Evolutionary conservation across 2,888 invertebrate genomes (phyloP).

Genomic region (Erynnis tages): DNA sequence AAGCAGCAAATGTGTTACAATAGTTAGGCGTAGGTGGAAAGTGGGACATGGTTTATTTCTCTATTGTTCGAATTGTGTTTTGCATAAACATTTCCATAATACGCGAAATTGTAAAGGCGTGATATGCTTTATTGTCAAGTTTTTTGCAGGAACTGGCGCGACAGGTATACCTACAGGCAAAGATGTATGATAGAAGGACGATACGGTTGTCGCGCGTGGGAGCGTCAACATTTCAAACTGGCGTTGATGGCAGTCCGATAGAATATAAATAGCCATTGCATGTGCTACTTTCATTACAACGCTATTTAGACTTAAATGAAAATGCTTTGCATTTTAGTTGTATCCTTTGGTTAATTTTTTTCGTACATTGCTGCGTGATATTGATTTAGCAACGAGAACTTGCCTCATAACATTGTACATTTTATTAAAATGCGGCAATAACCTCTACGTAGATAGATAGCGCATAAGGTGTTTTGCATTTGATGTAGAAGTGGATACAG

Average conservation of each 20-base stretch:
- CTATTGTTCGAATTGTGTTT: conserved; percentile 66
- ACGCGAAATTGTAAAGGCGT: conserved; percentile 31
- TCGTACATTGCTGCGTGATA: not conserved
- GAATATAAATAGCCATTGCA: conserved; percentile 26
- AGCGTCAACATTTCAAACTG: conserved; percentile 21
- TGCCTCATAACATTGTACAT: too few relatives aligned
- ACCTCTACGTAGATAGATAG: too few relatives aligned
- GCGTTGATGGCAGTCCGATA: conserved; percentile 23
- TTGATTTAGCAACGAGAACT: too few relatives aligned
- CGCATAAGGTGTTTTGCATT: conserved; percentile 10
- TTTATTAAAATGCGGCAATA: too few relatives aligned
- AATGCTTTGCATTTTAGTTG: not conserved
- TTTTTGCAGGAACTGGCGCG: conserved; percentile 36
- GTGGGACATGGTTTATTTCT: conserved; percentile 66
- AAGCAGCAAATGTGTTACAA: conserved; percentile 48
- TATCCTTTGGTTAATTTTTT: not conserved
- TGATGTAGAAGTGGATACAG: conserved; percentile 39
- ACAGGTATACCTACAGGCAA: conserved; percentile 38
- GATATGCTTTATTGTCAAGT: conserved; percentile 51
- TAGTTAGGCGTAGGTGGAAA: conserved; percentile 55
- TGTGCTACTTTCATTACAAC: conserved; percentile 23
- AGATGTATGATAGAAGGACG: conserved; percentile 52
- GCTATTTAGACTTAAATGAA: conserved; percentile 16
- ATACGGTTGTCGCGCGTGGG: conserved; percentile 27
- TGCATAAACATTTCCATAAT: conserved; percentile 46